phyloP scores from a whole-genome alignment of 37 sponge, comb jelly and placozoan species.

The Chondrilla cf. caribensis region DNA sequence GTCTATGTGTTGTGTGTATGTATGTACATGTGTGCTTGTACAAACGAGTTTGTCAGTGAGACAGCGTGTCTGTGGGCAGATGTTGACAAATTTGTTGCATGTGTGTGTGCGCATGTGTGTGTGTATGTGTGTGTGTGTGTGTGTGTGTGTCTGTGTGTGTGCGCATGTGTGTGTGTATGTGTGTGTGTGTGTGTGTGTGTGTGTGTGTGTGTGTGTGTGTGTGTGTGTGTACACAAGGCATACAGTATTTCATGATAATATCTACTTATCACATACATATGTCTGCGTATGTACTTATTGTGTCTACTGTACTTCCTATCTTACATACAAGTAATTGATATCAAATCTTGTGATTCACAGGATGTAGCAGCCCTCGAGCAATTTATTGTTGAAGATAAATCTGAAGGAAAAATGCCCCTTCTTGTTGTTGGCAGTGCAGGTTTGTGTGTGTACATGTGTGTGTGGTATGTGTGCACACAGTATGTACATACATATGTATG shows the following conservation, averaged over 20 bases:
- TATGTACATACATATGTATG: background rate
- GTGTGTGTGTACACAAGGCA: too few species aligned
- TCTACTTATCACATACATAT: too few species aligned
- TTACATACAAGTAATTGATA: too few species aligned
- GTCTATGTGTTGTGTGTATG: too few species aligned
- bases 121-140: slow-evolving; percentile 8
- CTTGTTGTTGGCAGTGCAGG: slow-evolving; percentile 74
- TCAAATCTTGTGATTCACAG: slow-evolving; percentile 23
- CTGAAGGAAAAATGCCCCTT: slow-evolving; percentile 56
- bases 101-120: background rate
- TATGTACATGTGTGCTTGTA: background rate
- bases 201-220: too few species aligned
- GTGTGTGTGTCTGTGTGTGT: background rate
- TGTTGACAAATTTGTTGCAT: background rate
- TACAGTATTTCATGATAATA: too few species aligned
- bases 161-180: background rate
- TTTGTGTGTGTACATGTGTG: background rate
- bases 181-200: too few species aligned
- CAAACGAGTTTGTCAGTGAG: background rate
- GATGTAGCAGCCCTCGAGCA: slow-evolving; percentile 66
- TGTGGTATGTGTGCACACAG: background rate
- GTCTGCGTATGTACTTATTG: too few species aligned
- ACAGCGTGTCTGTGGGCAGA: background rate
- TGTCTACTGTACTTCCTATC: too few species aligned
- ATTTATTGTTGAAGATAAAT: slow-evolving; percentile 46